phyloP scores from a whole-genome alignment of 2,888 invertebrate genomes.

The Oligia latruncula region DNA sequence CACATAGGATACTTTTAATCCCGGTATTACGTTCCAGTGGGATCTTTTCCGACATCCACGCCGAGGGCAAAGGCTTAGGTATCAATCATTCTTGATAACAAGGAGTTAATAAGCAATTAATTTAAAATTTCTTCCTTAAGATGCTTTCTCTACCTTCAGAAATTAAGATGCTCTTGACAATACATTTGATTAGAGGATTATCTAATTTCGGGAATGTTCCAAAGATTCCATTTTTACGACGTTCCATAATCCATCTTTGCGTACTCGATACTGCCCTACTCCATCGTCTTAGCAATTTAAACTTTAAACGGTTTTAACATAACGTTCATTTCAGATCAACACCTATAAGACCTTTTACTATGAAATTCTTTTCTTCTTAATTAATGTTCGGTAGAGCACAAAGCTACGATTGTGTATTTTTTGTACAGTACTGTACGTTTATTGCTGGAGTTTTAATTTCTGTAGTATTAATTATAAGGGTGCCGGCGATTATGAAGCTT shows the following conservation, averaged over 20 bases:
- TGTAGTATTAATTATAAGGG: conserved; percentile 86
- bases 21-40: background rate
- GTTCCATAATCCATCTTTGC: conserved; percentile 74
- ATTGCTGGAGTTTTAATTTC: conserved; percentile 84
- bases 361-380: conserved; percentile 82
- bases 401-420: conserved; percentile 85
- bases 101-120: background rate
- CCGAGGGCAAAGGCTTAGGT: background rate
- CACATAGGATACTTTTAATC: background rate
- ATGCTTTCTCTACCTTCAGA: background rate
- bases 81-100: background rate
- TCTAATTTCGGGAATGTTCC: conserved; percentile 37
- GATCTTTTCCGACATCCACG: background rate
- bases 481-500: conserved; percentile 83
- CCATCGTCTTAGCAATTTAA: conserved; percentile 55
- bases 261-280: conserved; percentile 66
- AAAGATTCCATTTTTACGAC: conserved; percentile 69
- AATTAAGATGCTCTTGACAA: background rate
- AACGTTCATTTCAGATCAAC: conserved; percentile 69
- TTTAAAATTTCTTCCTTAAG: background rate
- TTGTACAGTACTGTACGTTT: conserved; percentile 74
- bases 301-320: conserved; percentile 59
- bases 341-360: conserved; percentile 73
- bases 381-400: conserved; percentile 87
- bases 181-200: conserved; percentile 46